Base-by-base conservation (phyloP, 2,797 vertebrate species). In the Lateolabrax maculatus region DNA sequence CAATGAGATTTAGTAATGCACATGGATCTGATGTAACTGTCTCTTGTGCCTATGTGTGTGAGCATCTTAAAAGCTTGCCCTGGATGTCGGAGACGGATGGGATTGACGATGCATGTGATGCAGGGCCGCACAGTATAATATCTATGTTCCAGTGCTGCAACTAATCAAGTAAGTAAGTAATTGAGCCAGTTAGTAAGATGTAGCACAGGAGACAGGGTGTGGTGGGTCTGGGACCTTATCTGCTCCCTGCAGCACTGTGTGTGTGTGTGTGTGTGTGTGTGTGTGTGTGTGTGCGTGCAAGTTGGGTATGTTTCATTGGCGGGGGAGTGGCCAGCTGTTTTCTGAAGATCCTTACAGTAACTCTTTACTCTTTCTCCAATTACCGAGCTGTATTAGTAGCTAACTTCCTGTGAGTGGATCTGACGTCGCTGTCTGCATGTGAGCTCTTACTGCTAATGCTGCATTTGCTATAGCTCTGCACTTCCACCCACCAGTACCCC, bases 171-270 rank as follows among this genome's bases (percentile, higher is more conserved):
- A 60, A 85, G 76, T 71, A 43, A 75, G 48, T 68, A 21, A 64
- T 23, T 53, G 51, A 77, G 79, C 63, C 57, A 39, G 71, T 80
- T 61, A 39, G 57, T 43, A 46, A 67, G 71, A 72, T 79, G 75
- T 57, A 74, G 83, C 77, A 36, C 71, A 67, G 71, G 56, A 78
- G 74, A 70, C 72, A 92, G 94, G 94, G 94, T 71, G 94, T 94
- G 94, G 94, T 83, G 77, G 72, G 57, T 82, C 79, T 71, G 16
- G 66, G 83, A 73, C 85, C 89, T 95, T 95, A 96, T 96, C 95
- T 94, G 53, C 75, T 71, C 68, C 66, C 60, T 82, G 82, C 95
- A 95, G 94, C 66, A 46, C 58, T 23, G 34, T 37, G 7, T 62
- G n/a, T 64, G 34, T 70, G 53, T 74, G n/a, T 75, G 60, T 69